Percentiles rank a stretch among this genome's conserved stretches.
Evolutionary conservation across 2,888 invertebrate species (phyloP).

Genomic region (Nephrotoma flavescens): DNA sequence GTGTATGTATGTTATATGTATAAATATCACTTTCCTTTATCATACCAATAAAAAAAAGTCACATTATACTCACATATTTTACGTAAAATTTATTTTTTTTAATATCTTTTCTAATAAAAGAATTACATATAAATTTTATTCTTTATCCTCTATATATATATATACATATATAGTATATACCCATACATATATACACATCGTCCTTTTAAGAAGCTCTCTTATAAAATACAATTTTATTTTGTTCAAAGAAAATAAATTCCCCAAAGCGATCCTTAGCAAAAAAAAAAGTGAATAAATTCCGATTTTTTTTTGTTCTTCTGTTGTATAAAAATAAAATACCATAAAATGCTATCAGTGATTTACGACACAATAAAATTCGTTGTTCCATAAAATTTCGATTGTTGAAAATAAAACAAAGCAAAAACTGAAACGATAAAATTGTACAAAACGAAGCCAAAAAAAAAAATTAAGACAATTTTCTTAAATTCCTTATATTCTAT

Average conservation of each 20-base stretch:
- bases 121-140: background rate
- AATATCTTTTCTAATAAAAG: background rate
- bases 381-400: slow-evolving; percentile 3
- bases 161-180: background rate
- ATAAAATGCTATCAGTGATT: slow-evolving; percentile 3
- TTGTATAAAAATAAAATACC: background rate
- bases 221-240: background rate
- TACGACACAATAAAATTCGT: slow-evolving; percentile 3
- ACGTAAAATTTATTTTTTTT: background rate
- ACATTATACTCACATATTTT: background rate
- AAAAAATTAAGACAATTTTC: background rate
- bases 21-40: background rate
- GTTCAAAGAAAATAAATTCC: background rate
- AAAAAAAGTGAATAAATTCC: background rate
- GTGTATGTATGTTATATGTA: background rate
- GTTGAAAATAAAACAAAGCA: slow-evolving; percentile 2
- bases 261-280: slow-evolving; percentile 2
- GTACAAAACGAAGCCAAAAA: background rate
- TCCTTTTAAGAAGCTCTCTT: background rate
- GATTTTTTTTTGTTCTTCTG: background rate
- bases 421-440: background rate
- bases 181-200: background rate
- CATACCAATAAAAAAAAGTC: background rate
- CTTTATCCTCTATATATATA: background rate
- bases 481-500: background rate